Percentiles rank a stretch among this genome's conserved stretches.
Conservation (phyloP, 2,113 vertebrate genomes). For the Lontra canadensis region DNA sequence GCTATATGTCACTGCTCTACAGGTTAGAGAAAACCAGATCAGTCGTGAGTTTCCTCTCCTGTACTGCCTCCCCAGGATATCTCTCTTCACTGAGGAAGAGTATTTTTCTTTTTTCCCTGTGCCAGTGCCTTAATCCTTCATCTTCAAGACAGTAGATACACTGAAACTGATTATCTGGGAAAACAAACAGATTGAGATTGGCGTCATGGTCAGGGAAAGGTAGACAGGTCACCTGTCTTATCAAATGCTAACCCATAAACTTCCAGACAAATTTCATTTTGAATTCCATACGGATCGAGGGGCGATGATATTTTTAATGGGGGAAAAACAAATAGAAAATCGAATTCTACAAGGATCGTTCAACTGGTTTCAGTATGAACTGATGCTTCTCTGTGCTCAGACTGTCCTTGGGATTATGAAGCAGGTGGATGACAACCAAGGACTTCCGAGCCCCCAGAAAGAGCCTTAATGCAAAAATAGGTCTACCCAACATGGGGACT, state of each 20-base stretch:
- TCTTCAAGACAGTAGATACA: background rate
- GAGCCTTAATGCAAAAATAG: background rate
- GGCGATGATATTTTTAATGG: background rate
- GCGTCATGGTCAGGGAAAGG: background rate
- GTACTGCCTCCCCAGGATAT: background rate
- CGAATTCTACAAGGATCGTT: background rate
- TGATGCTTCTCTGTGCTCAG: background rate
- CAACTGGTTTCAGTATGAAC: background rate
- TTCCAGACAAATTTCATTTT: background rate
- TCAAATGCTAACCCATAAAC: background rate
- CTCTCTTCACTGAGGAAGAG: background rate
- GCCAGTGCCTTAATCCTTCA: background rate
- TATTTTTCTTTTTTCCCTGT: background rate
- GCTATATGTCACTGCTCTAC: rapidly evolving
- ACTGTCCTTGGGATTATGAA: background rate
- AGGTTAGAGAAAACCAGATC: background rate
- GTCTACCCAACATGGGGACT: conserved; percentile 27
- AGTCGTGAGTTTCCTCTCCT: background rate
- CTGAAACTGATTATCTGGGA: background rate
- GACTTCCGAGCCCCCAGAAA: background rate
- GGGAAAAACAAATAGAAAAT: background rate
- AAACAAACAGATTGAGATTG: background rate
- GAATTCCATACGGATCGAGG: background rate
- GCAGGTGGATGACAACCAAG: background rate
- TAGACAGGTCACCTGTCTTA: background rate